Conservation (phyloP, 2,797 vertebrate species). For the Argya squamiceps region DNA sequence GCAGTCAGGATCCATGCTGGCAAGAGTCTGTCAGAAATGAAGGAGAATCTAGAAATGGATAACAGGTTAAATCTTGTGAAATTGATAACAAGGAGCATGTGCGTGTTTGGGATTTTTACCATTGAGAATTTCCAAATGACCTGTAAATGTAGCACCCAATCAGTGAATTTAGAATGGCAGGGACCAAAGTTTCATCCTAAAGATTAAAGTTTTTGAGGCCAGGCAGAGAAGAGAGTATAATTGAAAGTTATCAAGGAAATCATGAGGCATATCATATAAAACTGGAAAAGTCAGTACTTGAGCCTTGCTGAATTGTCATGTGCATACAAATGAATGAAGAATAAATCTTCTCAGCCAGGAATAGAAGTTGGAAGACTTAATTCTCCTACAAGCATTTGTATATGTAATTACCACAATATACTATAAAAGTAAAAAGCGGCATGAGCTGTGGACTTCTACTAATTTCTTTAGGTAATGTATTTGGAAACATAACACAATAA, state of each 20-base stretch:
- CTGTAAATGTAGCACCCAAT: background rate
- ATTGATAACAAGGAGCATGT: background rate
- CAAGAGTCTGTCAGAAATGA: background rate
- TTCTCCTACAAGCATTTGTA: background rate
- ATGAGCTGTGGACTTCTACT: background rate
- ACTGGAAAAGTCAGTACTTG: background rate
- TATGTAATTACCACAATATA: background rate
- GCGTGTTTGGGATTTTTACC: background rate
- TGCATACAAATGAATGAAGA: conserved; percentile 46
- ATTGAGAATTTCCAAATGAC: background rate
- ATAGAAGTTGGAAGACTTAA: background rate
- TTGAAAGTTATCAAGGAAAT: conserved; percentile 46
- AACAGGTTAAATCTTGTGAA: background rate
- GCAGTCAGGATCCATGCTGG: background rate
- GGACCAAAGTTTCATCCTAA: background rate
- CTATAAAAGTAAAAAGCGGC: background rate
- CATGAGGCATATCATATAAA: conserved; percentile 50
- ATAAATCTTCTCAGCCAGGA: background rate
- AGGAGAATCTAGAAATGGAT: background rate
- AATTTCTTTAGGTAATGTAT: background rate
- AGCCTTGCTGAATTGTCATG: conserved; percentile 5
- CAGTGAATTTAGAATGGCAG: background rate
- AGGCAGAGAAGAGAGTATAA: conserved; percentile 13
- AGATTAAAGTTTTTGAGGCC: conserved; percentile 41
- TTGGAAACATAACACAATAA: background rate